phyloP scores from a whole-genome alignment of 2,888 invertebrate genomes.

The Chymomyza amoena region DNA sequence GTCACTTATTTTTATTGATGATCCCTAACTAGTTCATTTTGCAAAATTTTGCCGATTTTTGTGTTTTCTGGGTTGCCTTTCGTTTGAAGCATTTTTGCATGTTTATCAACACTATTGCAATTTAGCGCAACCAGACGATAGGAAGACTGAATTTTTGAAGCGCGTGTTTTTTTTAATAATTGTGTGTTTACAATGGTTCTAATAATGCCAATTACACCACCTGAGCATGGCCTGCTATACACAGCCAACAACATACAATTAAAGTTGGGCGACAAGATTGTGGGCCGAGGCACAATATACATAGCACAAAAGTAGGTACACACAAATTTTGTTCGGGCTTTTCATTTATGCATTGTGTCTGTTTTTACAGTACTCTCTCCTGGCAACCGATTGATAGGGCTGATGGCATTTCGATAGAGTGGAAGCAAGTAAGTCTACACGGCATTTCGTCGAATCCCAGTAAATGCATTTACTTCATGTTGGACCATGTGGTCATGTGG shows the following conservation, averaged over 20 bases:
- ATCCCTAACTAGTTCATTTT: too few species aligned
- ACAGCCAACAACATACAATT: slow-evolving; percentile 72
- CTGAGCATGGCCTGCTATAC: slow-evolving; percentile 75
- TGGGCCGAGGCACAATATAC: slow-evolving; percentile 75
- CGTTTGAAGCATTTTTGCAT: not conserved
- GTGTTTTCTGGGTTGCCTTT: not conserved
- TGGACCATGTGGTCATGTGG: slow-evolving; percentile 76
- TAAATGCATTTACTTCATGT: slow-evolving; percentile 77
- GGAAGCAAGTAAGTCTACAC: slow-evolving; percentile 77
- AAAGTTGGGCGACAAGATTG: slow-evolving; percentile 71
- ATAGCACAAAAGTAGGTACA: slow-evolving; percentile 75
- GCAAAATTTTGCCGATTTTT: not conserved
- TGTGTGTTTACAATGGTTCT: slow-evolving; percentile 68
- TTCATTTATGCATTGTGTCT: slow-evolving; percentile 7
- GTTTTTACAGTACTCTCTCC: slow-evolving; percentile 66
- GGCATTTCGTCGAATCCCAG: slow-evolving; percentile 74
- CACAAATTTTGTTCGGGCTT: slow-evolving; percentile 2
- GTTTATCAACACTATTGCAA: slow-evolving; percentile 1
- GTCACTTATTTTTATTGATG: too few species aligned
- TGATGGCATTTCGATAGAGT: slow-evolving; percentile 76
- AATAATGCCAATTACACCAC: slow-evolving; percentile 70
- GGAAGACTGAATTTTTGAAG: slow-evolving; percentile 6
- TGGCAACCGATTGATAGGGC: slow-evolving; percentile 74
- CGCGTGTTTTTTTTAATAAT: slow-evolving; percentile 30
- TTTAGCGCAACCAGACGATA: not conserved